phyloP scores from a whole-genome alignment of 2,888 invertebrate species.

The Melieria picta region DNA sequence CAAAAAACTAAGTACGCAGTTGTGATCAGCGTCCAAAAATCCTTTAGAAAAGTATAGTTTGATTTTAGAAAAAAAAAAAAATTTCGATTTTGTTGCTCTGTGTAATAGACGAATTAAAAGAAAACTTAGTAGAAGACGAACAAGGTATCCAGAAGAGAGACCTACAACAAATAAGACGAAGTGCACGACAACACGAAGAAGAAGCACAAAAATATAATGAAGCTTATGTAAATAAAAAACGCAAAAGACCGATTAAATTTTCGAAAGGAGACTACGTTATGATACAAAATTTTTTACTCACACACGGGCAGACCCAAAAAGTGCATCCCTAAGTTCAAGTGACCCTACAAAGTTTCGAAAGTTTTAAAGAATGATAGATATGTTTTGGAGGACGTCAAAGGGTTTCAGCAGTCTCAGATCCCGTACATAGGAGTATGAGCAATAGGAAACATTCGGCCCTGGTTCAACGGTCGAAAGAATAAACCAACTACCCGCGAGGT shows the following conservation, averaged over 20 bases:
- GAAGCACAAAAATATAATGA: constrained; percentile 5
- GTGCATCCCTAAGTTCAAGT: not conserved
- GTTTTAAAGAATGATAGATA: constrained; percentile 7
- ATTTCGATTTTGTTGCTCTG: too few relatives aligned
- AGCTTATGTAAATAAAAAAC: not conserved
- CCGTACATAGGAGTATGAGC: not conserved
- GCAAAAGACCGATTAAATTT: not conserved
- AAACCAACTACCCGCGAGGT: too few relatives aligned
- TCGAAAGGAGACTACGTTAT: not conserved
- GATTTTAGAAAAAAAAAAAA: too few relatives aligned
- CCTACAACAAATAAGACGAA: constrained; percentile 5
- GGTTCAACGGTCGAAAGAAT: not conserved
- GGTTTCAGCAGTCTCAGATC: constrained; percentile 1
- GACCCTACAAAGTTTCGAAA: constrained; percentile 3
- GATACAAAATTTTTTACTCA: constrained; percentile 1
- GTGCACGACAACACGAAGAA: not conserved
- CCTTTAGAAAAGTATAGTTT: too few relatives aligned
- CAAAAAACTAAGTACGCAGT: too few relatives aligned
- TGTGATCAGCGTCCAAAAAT: too few relatives aligned
- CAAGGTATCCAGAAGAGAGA: constrained; percentile 1
- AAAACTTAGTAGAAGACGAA: constrained; percentile 18
- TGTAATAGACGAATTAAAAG: constrained; percentile 17
- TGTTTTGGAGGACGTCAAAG: constrained; percentile 3
- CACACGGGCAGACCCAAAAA: not conserved
- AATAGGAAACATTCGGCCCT: constrained; percentile 11